Conservation (phyloP, 2,888 invertebrate species). For the Cephus runcator region DNA sequence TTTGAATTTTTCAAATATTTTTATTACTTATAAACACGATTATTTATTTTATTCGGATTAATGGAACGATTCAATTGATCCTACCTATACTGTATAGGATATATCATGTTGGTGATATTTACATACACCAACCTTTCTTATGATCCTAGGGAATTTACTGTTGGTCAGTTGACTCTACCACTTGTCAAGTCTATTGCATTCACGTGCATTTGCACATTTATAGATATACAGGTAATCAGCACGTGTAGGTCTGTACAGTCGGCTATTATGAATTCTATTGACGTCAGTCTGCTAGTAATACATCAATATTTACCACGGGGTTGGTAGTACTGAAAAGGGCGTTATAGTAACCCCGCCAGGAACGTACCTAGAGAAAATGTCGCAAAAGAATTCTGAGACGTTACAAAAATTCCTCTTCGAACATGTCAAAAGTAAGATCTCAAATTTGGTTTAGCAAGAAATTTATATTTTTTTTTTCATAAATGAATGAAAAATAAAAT, state of each 20-base stretch:
- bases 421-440: not conserved
- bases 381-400: not conserved
- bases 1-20: not conserved
- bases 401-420: not conserved
- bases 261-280: slow-evolving; percentile 20
- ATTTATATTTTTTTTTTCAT: not conserved
- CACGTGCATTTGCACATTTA: not conserved
- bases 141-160: not conserved
- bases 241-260: not conserved
- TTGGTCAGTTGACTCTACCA: not conserved
- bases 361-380: not conserved
- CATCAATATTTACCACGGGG: slow-evolving; percentile 22
- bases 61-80: not conserved
- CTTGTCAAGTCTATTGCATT: not conserved
- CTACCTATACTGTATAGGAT: not conserved
- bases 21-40: not conserved
- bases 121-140: not conserved
- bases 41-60: not conserved
- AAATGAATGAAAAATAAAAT: not conserved
- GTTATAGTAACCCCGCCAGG: not conserved
- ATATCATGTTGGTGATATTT: not conserved
- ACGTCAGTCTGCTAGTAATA: slow-evolving; percentile 17
- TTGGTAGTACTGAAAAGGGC: not conserved
- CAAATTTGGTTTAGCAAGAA: not conserved
- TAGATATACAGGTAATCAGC: not conserved